Evolutionary conservation across 2,797 vertebrate genomes (phyloP), one percentile per base, ranked within the genome.

Genomic region (Xiphophorus birchmanni): DNA sequence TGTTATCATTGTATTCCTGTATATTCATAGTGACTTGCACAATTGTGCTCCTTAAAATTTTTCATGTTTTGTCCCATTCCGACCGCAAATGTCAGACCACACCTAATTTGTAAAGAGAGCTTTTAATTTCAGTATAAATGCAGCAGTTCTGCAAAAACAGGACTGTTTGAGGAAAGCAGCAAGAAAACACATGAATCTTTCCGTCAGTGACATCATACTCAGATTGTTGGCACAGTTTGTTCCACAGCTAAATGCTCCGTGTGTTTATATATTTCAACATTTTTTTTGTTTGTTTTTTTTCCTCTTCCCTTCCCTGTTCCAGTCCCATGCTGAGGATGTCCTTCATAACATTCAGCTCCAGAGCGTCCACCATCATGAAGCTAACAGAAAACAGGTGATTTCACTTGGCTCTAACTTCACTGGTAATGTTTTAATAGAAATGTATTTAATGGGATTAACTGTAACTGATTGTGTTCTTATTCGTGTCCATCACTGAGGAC

Each of bases 321-420:
- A 99, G 98, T 86, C 97, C 97, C 1, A 95, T 97, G 92, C 73
- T 97, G 83, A 93, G 96, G 81, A 97, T 99, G 95, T 99, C 98
- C 58, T 99, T 99, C 93, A 97, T 99, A 0, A 96, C 97, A 3
- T 99, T 96, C 93, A 98, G 97, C 48, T 95, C 96, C 26, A 87
- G 90, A 79, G 96, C 95, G 1, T 94, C 86, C 63, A 96, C 95
- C 0, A 79, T 97, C 89, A 95, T 97, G 96, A 94, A 92, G 2
- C 93, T 98, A 81, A 98, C 97, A 0, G 96, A 97, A 91, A 96
- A 97, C 95, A 97, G 95, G 98, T 96, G 90, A 47, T 73, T 69
- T 73, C 79, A 78, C 29, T 0, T 45, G 63, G 23, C 56, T 10
- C 44, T 44, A n/a, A 71, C 26, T 1, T 44, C 44, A 9, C 7